phyloP scores from a whole-genome alignment of 1,140 invertebrate species.

The Aethina tumida region DNA sequence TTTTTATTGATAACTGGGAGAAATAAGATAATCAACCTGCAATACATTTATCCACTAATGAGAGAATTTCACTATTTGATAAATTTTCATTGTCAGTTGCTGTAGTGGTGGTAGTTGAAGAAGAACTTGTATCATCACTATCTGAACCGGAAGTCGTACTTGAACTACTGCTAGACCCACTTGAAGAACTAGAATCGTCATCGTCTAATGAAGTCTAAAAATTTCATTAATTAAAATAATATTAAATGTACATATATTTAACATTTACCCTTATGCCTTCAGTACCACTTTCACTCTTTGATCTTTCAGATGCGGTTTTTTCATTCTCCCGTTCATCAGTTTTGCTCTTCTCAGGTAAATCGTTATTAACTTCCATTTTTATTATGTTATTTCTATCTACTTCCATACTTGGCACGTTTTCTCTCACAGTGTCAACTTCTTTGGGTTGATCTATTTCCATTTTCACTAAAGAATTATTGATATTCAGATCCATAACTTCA shows the following conservation, averaged over 20 bases:
- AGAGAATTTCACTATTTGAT: constrained; percentile 26
- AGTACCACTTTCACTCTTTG: constrained; percentile 16
- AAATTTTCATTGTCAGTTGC: constrained; percentile 25
- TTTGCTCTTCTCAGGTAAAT: constrained; percentile 4
- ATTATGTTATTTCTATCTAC: not conserved
- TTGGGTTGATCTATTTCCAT: constrained; percentile 19
- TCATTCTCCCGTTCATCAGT: constrained; percentile 1
- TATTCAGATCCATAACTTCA: too few relatives aligned
- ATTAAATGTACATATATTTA: constrained; percentile 1
- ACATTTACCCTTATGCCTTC: constrained; percentile 21
- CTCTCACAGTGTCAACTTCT: constrained; percentile 9
- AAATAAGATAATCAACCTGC: constrained; percentile 5
- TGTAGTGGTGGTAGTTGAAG: constrained; percentile 26
- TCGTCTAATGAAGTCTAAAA: constrained; percentile 20
- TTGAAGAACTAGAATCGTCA: constrained; percentile 18
- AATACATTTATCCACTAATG: constrained; percentile 30
- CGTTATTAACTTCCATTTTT: constrained; percentile 3
- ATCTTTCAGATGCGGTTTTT: constrained; percentile 6
- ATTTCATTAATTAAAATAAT: constrained; percentile 2
- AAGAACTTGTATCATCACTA: constrained; percentile 26
- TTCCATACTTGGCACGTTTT: constrained; percentile 3
- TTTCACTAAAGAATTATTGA: not conserved
- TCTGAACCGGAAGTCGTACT: constrained; percentile 19
- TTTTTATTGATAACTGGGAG: constrained; percentile 3
- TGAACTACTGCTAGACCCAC: constrained; percentile 21